Evolutionary conservation across 2,888 invertebrate species (phyloP).

Genomic region (Digitonthophagus gazella): DNA sequence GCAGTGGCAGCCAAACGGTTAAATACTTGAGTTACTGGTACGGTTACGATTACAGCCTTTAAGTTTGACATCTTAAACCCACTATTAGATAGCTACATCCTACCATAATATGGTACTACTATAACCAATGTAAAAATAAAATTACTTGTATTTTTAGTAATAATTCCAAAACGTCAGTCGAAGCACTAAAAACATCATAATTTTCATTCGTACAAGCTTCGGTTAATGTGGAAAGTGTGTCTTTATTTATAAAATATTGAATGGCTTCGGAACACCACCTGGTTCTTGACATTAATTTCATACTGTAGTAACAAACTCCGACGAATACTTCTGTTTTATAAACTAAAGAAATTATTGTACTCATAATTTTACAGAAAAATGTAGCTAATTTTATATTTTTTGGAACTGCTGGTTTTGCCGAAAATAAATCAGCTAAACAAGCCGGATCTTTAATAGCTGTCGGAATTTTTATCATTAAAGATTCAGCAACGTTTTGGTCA

Average conservation of each 20-base stretch:
- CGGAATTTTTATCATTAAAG: neutral
- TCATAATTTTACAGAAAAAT: neutral
- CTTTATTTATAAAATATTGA: neutral
- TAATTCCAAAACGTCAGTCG: neutral
- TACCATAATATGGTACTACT: too few species aligned
- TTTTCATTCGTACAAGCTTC: neutral
- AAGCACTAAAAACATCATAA: neutral
- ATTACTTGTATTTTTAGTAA: neutral
- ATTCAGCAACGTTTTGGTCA: neutral
- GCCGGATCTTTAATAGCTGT: neutral
- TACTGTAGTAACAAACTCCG: neutral
- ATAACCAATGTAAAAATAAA: too few species aligned
- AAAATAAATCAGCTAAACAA: neutral
- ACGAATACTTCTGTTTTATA: neutral
- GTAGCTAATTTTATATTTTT: neutral
- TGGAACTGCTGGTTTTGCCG: neutral
- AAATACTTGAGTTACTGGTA: too few species aligned
- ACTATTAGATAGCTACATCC: too few species aligned
- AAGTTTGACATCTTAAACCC: too few species aligned
- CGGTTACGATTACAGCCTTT: too few species aligned
- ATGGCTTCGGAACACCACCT: neutral
- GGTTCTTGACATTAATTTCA: neutral
- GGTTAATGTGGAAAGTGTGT: neutral
- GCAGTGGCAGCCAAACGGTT: too few species aligned
- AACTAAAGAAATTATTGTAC: neutral